Conservation (phyloP, 2,113 vertebrate genomes). For the Apteryx owenii region DNA sequence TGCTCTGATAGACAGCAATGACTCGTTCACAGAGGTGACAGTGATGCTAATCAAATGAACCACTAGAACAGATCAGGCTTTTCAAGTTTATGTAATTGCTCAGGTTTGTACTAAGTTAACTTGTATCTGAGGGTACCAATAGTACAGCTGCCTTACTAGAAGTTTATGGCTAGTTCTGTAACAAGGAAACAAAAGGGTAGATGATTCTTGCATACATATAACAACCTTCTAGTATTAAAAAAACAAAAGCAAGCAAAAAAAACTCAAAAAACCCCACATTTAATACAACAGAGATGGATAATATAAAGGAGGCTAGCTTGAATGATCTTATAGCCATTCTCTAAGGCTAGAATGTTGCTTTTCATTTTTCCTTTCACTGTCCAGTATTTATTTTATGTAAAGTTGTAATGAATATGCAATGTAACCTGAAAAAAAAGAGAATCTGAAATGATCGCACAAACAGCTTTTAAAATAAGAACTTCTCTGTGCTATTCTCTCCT, state of each 20-base stretch:
- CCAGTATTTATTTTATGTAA: neutral
- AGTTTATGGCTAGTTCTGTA: neutral
- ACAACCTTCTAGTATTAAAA: neutral
- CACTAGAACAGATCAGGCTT: neutral
- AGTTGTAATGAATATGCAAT: neutral
- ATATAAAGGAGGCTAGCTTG: neutral
- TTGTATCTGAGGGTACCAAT: no score
- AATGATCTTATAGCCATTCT: neutral
- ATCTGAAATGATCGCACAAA: neutral
- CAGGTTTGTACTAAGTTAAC: neutral
- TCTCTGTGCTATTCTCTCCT: neutral
- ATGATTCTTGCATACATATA: neutral
- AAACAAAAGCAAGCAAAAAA: neutral
- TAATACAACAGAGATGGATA: neutral
- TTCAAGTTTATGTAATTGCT: neutral
- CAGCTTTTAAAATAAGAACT: neutral
- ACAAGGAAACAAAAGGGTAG: neutral
- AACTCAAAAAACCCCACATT: neutral
- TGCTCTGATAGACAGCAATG: neutral
- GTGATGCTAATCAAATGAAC: neutral
- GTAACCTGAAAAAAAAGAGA: neutral
- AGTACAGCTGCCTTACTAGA: neutral
- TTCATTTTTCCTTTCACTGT: neutral
- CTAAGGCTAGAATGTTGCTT: neutral
- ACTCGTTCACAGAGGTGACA: neutral